Evolutionary conservation across 2,888 invertebrate species (phyloP), one percentile per base, ranked within the genome.

Genomic region (Mesodorylaimus sp.): DNA sequence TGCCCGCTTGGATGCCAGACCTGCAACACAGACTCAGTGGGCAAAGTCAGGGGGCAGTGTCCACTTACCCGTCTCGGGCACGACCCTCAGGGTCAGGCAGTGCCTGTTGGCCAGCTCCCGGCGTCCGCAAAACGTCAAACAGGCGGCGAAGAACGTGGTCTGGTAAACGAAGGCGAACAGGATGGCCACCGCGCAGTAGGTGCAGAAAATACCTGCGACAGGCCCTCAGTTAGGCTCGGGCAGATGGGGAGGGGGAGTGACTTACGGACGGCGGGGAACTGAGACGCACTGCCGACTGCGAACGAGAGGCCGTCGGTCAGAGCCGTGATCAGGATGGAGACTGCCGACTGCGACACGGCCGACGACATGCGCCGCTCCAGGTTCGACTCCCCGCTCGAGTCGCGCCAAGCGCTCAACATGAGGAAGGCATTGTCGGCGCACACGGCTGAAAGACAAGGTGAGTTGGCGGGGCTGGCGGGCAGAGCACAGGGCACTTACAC

Each of bases 401-500:
- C 75, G 50, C 89, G 74, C 89, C 89, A 89, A 0, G 86, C 85
- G 13, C 86, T 87, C 61, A 91, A 70, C 84, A 91, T 85, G 21
- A 91, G 86, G 64, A 89, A 91, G 1, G 88, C 88, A 67, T 89
- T 89, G 65, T 91, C 89, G 53, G 88, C 86, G 53, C 89, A 88
- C 62, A 89, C 88, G 61, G 88, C 89, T 88, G 67, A 23, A 69
- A 67, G 52, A 54, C 50, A 27, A 19, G 24, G 13, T 10, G n/a
- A 45, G 19, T 21, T 29, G n/a, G 19, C 19, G n/a, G n/a, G n/a
- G n/a, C n/a, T n/a, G n/a, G n/a, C n/a, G n/a, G n/a, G n/a, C n/a
- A n/a, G n/a, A n/a, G n/a, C n/a, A n/a, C n/a, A n/a, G n/a, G n/a
- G n/a, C n/a, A 71, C 77, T 79, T 72, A 88, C 89, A 88, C 61